Percentiles rank a stretch among this genome's conserved stretches.
These are phyloP conservation scores for Teinopalpus imperialis DNA, from an alignment of 2,888 invertebrate species.

Conservation along the genomic window DNA sequence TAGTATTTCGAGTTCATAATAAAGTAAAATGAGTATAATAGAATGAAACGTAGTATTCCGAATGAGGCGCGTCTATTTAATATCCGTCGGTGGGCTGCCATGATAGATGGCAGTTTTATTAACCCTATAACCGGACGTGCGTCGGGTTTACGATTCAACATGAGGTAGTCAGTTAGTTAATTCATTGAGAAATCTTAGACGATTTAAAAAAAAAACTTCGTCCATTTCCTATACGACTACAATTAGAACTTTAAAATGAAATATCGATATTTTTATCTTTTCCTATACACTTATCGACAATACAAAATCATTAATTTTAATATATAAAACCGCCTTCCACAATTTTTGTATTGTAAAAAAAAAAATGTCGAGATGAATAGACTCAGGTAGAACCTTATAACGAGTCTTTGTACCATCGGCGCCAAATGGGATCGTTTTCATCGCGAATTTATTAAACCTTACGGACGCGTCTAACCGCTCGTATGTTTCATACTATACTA, in stretches of 20 bases:
- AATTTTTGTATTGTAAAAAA: constrained; percentile 28
- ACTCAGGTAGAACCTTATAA: constrained; percentile 16
- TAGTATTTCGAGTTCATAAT: constrained; percentile 26
- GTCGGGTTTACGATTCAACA: constrained; percentile 47
- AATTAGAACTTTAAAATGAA: constrained; percentile 16
- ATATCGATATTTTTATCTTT: neutral
- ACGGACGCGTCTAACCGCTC: neutral
- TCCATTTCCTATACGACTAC: constrained; percentile 31
- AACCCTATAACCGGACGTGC: constrained; percentile 48
- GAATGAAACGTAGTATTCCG: constrained; percentile 56
- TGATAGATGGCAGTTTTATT: constrained; percentile 71
- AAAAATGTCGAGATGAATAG: constrained; percentile 11
- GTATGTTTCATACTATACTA: neutral
- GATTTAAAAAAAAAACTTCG: constrained; percentile 21
- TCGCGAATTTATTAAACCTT: constrained; percentile 8
- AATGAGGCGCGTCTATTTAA: constrained; percentile 73
- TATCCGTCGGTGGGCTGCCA: constrained; percentile 66
- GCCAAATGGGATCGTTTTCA: neutral
- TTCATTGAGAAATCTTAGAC: constrained; percentile 42
- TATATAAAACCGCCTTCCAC: neutral
- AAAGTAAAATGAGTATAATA: constrained; percentile 53
- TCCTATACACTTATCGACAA: neutral
- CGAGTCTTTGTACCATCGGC: constrained; percentile 8
- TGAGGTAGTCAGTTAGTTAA: constrained; percentile 39
- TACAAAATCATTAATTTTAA: constrained; percentile 2